Conservation (phyloP, 2,797 vertebrate genomes). For the Gymnoscopelus braueri region DNA sequence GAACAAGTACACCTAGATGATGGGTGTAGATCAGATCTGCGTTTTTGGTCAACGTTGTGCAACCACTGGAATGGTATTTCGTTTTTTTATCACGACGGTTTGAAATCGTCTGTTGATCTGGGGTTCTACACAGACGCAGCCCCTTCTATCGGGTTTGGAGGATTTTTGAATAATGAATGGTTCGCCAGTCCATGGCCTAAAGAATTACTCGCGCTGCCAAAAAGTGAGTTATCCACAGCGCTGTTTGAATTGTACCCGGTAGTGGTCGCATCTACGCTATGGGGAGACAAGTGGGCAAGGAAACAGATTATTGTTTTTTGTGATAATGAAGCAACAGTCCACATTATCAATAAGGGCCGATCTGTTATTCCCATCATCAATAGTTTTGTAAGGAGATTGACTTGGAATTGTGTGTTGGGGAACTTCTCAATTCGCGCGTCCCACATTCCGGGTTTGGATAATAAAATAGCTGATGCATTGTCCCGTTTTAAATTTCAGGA, state of each 20-base stretch:
- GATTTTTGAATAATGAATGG: not conserved
- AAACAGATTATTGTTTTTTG: constrained; percentile 1
- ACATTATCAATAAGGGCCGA: constrained; percentile 5
- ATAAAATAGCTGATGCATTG: not conserved
- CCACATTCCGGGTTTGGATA: constrained; percentile 7
- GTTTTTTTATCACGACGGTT: too few species aligned
- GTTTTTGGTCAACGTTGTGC: too few species aligned
- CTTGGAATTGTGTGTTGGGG: not conserved
- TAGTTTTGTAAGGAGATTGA: not conserved
- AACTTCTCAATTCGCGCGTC: not conserved
- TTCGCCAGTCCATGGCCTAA: not conserved
- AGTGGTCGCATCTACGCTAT: not conserved
- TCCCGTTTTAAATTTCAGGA: too few species aligned
- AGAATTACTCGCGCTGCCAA: not conserved
- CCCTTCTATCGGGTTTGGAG: too few species aligned
- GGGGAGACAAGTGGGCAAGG: not conserved
- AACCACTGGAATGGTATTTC: too few species aligned
- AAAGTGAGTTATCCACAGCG: not conserved
- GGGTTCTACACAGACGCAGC: too few species aligned
- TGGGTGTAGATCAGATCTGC: too few species aligned
- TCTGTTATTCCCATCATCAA: not conserved
- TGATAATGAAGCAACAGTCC: constrained; percentile 5
- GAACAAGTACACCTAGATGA: too few species aligned
- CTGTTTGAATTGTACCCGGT: not conserved
- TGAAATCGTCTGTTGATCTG: too few species aligned